Conservation (phyloP, 2,797 vertebrate genomes). For the Limosa lapponica region DNA sequence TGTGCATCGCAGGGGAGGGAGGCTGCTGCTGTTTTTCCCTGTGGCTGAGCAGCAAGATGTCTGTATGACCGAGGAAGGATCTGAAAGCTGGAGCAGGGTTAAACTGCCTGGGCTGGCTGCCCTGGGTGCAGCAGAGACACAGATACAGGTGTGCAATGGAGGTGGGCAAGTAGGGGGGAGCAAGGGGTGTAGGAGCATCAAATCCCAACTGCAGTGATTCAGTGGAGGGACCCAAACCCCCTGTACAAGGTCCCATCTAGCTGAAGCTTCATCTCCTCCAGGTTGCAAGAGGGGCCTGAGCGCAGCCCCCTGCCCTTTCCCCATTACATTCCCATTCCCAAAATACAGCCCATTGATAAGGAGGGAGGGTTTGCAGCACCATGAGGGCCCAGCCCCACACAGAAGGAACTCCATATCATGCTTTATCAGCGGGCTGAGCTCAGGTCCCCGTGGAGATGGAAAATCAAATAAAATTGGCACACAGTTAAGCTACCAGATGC, state of each 20-base stretch:
- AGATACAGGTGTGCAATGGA: background rate
- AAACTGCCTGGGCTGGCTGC: background rate
- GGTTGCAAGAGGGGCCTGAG: background rate
- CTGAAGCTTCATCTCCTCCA: background rate
- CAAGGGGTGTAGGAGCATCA: rapidly evolving
- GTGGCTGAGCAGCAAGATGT: background rate
- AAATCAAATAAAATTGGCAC: background rate
- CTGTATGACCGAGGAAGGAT: background rate
- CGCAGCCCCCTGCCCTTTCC: rapidly evolving
- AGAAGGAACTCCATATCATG: background rate
- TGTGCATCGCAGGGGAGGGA: background rate
- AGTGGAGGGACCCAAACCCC: background rate
- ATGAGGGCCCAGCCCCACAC: rapidly evolving
- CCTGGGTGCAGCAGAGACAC: rapidly evolving
- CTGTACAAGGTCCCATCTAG: too few relatives aligned
- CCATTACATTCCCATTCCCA: background rate
- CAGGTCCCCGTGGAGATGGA: background rate
- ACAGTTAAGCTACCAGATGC: background rate
- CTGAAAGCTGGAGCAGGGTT: background rate
- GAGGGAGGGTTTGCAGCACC: background rate
- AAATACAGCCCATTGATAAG: background rate
- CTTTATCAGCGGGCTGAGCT: background rate
- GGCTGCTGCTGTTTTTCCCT: background rate
- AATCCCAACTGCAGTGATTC: background rate
- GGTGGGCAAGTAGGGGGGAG: background rate